Conservation (phyloP, 2,888 invertebrate species). For the Polydrusus tereticollis region DNA sequence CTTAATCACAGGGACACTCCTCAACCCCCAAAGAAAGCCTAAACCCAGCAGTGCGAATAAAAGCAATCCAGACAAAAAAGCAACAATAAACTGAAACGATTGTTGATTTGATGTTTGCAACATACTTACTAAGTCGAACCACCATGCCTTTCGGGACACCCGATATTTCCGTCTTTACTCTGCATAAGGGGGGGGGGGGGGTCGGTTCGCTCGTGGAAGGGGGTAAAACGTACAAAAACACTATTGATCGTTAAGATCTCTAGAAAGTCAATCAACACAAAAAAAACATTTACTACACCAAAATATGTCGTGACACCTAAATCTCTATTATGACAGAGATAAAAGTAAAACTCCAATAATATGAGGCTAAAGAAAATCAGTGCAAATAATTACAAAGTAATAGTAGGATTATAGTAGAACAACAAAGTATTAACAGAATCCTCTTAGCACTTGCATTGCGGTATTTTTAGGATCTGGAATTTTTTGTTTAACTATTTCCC, state of each 20-base stretch:
- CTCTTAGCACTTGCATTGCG: too few species aligned
- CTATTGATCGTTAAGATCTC: conserved; percentile 32
- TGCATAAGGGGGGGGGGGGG: conserved; percentile 34
- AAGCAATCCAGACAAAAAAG: neutral
- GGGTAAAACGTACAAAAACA: conserved; percentile 59
- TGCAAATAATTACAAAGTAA: neutral
- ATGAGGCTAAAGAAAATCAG: neutral
- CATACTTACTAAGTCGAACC: conserved; percentile 21
- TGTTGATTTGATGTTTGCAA: neutral
- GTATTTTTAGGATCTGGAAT: too few species aligned
- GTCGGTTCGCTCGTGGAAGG: conserved; percentile 68
- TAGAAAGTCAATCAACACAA: conserved; percentile 30
- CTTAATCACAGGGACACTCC: too few species aligned
- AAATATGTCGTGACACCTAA: conserved; percentile 21
- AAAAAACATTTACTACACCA: conserved; percentile 48
- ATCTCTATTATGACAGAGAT: conserved; percentile 23
- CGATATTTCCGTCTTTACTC: conserved; percentile 45
- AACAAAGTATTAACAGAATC: too few species aligned
- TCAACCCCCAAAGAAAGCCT: too few species aligned
- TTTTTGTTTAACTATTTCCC: too few species aligned
- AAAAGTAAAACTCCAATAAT: neutral
- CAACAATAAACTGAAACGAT: neutral
- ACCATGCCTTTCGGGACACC: conserved; percentile 32
- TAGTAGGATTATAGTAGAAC: neutral
- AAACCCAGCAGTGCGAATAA: conserved; percentile 1